Evolutionary conservation across 1,140 invertebrate genomes (phyloP).

Genomic region (Pemphigus obesinymphae): DNA sequence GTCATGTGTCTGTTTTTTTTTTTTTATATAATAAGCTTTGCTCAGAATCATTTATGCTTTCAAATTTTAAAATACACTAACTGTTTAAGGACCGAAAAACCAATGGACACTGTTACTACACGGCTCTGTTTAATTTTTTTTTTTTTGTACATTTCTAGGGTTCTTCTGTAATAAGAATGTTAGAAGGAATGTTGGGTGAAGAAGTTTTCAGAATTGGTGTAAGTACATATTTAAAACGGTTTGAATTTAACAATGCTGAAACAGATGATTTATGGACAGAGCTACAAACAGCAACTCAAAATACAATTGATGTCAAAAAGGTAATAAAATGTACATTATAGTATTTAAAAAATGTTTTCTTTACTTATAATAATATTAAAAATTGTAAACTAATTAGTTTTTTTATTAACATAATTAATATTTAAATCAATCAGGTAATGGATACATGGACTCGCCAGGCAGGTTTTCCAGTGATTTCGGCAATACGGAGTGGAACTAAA

Average conservation of each 20-base stretch:
- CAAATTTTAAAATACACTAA: too few relatives aligned
- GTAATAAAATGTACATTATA: neutral
- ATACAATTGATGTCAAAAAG: constrained; percentile 33
- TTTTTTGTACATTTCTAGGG: constrained; percentile 58
- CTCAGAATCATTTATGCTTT: too few relatives aligned
- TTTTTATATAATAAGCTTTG: too few relatives aligned
- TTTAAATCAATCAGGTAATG: constrained; percentile 55
- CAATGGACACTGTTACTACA: too few relatives aligned
- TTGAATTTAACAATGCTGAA: constrained; percentile 68
- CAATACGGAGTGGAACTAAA: constrained; percentile 54
- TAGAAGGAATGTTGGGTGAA: constrained; percentile 75
- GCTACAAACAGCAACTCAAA: constrained; percentile 17
- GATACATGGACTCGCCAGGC: constrained; percentile 90
- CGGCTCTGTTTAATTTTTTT: too few relatives aligned
- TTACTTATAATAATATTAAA: neutral
- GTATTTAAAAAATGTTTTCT: neutral
- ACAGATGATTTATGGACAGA: constrained; percentile 68
- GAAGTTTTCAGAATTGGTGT: constrained; percentile 70
- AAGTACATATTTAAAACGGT: constrained; percentile 66
- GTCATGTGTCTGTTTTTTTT: too few relatives aligned
- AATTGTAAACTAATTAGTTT: neutral
- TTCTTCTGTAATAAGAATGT: constrained; percentile 81
- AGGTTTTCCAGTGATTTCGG: constrained; percentile 78
- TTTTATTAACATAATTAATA: neutral
- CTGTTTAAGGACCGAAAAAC: too few relatives aligned